Conservation (phyloP, 2,113 vertebrate genomes). For the Atrichornis clamosus region DNA sequence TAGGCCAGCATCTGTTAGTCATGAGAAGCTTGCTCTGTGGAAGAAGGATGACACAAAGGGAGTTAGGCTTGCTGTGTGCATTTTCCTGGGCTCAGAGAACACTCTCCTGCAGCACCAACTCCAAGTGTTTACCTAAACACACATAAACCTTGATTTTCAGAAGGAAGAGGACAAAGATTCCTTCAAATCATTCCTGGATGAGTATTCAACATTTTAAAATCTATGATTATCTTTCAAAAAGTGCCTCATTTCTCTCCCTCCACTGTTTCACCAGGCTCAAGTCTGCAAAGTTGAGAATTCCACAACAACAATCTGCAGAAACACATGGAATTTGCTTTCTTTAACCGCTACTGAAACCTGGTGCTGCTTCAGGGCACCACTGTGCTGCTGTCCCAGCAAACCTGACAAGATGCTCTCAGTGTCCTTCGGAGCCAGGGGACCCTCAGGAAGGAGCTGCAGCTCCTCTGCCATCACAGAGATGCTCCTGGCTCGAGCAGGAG, state of each 20-base stretch:
- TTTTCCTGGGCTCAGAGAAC: not conserved
- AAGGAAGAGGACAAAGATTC: not conserved
- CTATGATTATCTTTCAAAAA: not conserved
- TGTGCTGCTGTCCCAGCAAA: not conserved
- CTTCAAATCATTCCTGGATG: not conserved
- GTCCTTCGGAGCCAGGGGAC: not conserved
- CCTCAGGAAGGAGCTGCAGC: not conserved
- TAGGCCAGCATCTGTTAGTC: slow-evolving; percentile 63
- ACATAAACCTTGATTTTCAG: not conserved
- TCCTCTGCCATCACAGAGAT: not conserved
- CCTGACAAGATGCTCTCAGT: not conserved
- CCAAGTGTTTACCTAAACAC: not conserved
- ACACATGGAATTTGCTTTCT: not conserved
- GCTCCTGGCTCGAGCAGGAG: not conserved
- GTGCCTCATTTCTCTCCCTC: not conserved
- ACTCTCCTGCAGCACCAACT: not conserved
- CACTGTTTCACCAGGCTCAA: not conserved
- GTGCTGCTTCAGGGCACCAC: not conserved
- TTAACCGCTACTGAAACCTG: not conserved
- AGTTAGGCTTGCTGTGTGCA: not conserved
- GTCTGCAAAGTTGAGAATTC: not conserved
- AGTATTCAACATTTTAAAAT: not conserved
- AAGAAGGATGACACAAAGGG: not conserved
- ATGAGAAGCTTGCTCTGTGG: slow-evolving; percentile 59
- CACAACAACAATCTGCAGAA: not conserved